phyloP scores from a whole-genome alignment of 2,888 invertebrate genomes.

The Calliopum simillimum region DNA sequence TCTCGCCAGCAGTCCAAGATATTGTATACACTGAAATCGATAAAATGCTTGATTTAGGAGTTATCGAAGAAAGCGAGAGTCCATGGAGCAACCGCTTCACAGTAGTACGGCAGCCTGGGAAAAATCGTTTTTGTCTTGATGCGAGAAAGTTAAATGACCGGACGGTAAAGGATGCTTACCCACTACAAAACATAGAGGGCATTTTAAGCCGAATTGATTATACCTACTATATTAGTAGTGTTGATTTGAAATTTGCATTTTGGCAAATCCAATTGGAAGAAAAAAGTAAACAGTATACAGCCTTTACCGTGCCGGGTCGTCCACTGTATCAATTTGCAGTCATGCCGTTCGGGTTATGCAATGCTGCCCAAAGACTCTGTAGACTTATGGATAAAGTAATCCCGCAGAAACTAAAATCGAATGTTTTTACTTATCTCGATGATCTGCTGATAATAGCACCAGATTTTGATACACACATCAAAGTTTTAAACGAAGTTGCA shows the following conservation, averaged over 20 bases:
- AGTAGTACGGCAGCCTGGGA: neutral
- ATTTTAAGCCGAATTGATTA: neutral
- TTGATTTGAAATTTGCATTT: neutral
- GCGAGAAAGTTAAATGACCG: slow-evolving; percentile 2
- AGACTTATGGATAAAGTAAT: slow-evolving; percentile 3
- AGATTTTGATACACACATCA: no score
- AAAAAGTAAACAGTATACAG: neutral
- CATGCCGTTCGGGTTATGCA: no score
- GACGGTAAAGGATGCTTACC: no score
- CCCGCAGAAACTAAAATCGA: neutral
- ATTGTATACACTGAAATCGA: neutral
- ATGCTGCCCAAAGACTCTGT: no score
- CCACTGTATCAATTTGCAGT: no score
- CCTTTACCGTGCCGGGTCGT: no score
- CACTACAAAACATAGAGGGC: neutral
- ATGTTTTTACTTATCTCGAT: neutral
- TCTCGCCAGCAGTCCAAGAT: slow-evolving; percentile 1
- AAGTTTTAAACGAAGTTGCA: no score
- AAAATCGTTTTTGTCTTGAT: slow-evolving; percentile 26
- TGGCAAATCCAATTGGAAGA: neutral
- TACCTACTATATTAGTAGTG: neutral
- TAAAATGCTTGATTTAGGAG: slow-evolving; percentile 14
- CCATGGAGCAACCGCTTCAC: no score
- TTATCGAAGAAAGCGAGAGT: slow-evolving; percentile 1
- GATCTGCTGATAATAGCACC: neutral